These are phyloP conservation scores for Brachionichthys hirsutus DNA, from an alignment of 2,113 vertebrate genomes.

Conservation along the genomic window DNA sequence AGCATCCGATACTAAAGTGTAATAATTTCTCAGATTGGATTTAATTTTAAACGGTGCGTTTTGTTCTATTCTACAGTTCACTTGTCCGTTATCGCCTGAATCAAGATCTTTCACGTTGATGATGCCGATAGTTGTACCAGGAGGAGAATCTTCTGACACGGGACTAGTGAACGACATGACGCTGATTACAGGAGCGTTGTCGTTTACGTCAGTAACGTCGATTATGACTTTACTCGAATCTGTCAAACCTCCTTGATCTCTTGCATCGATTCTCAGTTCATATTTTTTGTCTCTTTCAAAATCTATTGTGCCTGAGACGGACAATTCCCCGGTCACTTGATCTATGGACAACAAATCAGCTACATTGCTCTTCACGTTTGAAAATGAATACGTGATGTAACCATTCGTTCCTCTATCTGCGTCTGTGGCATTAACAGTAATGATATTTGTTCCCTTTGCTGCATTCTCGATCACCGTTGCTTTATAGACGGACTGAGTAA, in stretches of 20 bases:
- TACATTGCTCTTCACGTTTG: conserved; percentile 20
- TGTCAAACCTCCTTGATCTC: conserved; percentile 57
- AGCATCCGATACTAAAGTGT: conserved; percentile 46
- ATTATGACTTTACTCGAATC: conserved; percentile 56
- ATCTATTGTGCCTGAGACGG: conserved; percentile 4
- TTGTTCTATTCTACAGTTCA: conserved; percentile 40
- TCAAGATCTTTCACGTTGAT: conserved; percentile 60
- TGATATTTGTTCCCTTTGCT: conserved; percentile 54
- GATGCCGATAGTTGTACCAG: conserved; percentile 53
- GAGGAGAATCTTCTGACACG: conserved; percentile 45
- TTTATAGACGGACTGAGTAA: conserved; percentile 68
- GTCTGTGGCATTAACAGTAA: conserved; percentile 71
- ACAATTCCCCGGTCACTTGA: neutral
- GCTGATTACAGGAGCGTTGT: conserved; percentile 45
- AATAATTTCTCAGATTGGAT: conserved; percentile 57
- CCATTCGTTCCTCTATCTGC: conserved; percentile 67
- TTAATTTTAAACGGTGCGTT: conserved; percentile 49
- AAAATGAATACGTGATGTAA: conserved; percentile 37
- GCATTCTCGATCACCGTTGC: conserved; percentile 72
- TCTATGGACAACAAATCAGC: neutral
- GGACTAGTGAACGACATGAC: conserved; percentile 51
- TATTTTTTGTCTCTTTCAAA: conserved; percentile 42
- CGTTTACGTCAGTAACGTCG: conserved; percentile 59
- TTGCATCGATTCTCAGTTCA: conserved; percentile 49
- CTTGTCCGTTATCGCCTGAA: conserved; percentile 53